Evolutionary conservation across 2,888 invertebrate species (phyloP), one percentile per base, ranked within the genome.

Genomic region (Drosophila infuscata): DNA sequence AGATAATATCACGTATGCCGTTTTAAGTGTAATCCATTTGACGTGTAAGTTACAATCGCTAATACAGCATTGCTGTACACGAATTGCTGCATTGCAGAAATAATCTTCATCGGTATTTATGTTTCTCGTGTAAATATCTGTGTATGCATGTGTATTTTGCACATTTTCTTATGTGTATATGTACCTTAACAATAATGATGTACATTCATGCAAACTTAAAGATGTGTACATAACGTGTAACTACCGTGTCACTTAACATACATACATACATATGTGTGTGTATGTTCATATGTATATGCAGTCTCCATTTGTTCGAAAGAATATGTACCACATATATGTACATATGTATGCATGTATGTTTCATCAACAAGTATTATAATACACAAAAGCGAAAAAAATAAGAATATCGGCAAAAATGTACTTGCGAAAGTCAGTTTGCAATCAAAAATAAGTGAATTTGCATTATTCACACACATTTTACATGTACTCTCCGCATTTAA

Each of bases 331-430:
- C 32, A 51, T 38, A 57, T 41, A 65, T 48, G 41, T 58, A 59
- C 48, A 58, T 43, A 65, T 65, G 41, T 60, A 51, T 41, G 35
- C 51, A 36, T 33, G 29, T 53, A 54, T 49, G 33, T 79, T 64
- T 79, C 80, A 75, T 77, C 76, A 74, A 76, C 80, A 76, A 76
- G 79, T 79, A 61, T 62, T 53, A 36, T 58, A 67, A 58, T 35
- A 43, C 38, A 52, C 20, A 57, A 25, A 58, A 54, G 12, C 56
- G 20, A 46, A 6, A 58, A 33, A 36, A 30, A 29, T 20, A 43
- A 48, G 20, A 51, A 36, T 30, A 41, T 48, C 46, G 58, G 41
- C n/a, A 35, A 48, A 38, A 48, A 36, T 36, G 9, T 15, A 41
- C 32, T 20, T 29, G 25, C 8, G 2, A 53, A 49, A 41, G 36